A percentile compares a stretch with the other conserved stretches of the same genome.
phyloP scores from a whole-genome alignment of 2,113 vertebrate genomes.

The Elachura formosa region DNA sequence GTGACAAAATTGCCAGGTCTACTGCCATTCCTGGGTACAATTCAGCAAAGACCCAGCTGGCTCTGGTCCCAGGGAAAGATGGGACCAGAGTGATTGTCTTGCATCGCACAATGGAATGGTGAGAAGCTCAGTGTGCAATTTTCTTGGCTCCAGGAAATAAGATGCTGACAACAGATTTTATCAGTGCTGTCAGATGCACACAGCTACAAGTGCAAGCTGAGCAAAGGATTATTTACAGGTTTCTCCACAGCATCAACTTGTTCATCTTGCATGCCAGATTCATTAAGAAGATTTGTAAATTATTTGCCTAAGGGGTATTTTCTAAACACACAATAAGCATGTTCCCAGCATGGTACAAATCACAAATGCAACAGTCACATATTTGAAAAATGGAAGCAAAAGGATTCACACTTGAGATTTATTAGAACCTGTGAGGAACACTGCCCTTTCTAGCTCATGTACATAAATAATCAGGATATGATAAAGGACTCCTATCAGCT shows the following conservation, averaged over 20 bases:
- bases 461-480: neutral
- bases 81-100: too few relatives aligned
- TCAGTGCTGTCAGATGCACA: neutral
- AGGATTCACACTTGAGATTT: neutral
- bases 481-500: neutral
- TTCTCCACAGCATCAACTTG: neutral
- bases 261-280: neutral
- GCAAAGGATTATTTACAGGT: neutral
- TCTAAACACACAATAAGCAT: neutral
- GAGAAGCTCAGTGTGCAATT: neutral
- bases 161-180: neutral
- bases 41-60: neutral
- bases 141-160: neutral
- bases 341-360: neutral
- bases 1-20: neutral
- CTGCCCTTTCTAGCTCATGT: neutral
- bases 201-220: neutral
- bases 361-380: neutral
- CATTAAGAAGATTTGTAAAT: neutral
- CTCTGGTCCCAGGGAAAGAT: neutral
- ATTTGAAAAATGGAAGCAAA: neutral
- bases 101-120: neutral
- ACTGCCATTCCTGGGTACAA: neutral
- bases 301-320: neutral
- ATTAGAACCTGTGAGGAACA: neutral